A percentile compares a stretch with the other conserved stretches of the same genome.
Evolutionary conservation across 2,888 invertebrate species (phyloP).

Genomic region (Caenorhabditis imperialis): DNA sequence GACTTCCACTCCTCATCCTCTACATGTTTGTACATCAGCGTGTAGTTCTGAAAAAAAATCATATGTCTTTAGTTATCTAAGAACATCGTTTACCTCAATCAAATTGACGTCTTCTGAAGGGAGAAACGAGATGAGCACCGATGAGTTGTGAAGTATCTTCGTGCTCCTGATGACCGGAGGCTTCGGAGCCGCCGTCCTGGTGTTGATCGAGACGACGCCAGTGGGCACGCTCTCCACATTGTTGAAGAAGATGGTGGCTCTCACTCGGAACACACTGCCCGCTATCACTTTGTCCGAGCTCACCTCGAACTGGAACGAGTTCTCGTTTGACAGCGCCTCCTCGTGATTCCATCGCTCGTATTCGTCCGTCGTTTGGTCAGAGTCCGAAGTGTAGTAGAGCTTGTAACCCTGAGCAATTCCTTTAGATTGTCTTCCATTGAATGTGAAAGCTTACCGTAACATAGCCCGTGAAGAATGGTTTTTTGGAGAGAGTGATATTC

Average conservation of each 20-base stretch:
- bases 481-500: conserved; percentile 31
- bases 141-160: conserved; percentile 55
- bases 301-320: conserved; percentile 22
- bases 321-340: conserved; percentile 32
- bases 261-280: conserved; percentile 34
- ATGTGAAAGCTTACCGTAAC: conserved; percentile 12
- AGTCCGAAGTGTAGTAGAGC: conserved; percentile 51
- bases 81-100: conserved; percentile 34
- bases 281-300: conserved; percentile 6
- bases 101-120: conserved; percentile 52
- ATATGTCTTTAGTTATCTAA: not conserved
- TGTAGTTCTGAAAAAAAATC: conserved; percentile 53
- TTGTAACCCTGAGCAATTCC: conserved; percentile 44
- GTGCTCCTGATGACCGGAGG: conserved; percentile 55
- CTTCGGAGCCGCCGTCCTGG: conserved; percentile 44
- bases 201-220: conserved; percentile 37
- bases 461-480: conserved; percentile 38
- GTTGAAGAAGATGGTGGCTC: conserved; percentile 52
- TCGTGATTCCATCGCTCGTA: conserved; percentile 39
- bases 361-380: conserved; percentile 30
- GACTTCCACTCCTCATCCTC: conserved; percentile 46
- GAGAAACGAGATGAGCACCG: conserved; percentile 57
- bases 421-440: not conserved
- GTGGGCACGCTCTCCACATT: conserved; percentile 52
- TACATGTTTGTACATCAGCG: conserved; percentile 51